Percentiles rank a stretch among this genome's conserved stretches.
These are phyloP conservation scores for Hepsetus odoe DNA, from an alignment of 2,113 vertebrate genomes.

Conservation along the genomic window DNA sequence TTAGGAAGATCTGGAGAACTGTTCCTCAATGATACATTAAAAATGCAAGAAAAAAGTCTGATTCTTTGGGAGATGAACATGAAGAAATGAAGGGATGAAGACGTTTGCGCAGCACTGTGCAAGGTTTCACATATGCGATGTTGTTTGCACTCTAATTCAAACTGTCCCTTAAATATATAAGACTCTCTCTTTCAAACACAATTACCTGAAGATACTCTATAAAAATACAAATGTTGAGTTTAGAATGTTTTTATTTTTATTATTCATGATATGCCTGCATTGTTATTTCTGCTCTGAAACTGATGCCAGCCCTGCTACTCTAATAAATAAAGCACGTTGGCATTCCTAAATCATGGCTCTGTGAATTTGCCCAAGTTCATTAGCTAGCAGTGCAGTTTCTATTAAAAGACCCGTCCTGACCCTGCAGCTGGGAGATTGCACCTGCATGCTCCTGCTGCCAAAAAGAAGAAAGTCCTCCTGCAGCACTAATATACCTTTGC, in stretches of 20 bases:
- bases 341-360: background rate
- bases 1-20: too few relatives aligned
- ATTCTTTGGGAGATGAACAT: too few relatives aligned
- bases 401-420: conserved; percentile 44
- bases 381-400: conserved; percentile 44
- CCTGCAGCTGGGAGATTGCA: conserved; percentile 37
- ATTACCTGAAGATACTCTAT: background rate
- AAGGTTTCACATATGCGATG: too few relatives aligned
- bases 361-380: conserved; percentile 5
- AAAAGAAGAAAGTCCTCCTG: background rate
- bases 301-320: background rate
- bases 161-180: too few relatives aligned
- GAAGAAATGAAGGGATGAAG: too few relatives aligned
- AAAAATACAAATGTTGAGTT: background rate
- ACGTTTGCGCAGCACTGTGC: too few relatives aligned
- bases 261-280: background rate
- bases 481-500: background rate
- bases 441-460: conserved; percentile 14
- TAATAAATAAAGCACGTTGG: conserved; percentile 1
- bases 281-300: background rate
- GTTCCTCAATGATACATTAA: too few relatives aligned
- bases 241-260: background rate
- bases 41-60: too few relatives aligned
- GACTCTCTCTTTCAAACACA: background rate
- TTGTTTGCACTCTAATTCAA: too few relatives aligned